phyloP scores from a whole-genome alignment of 2,888 invertebrate species.

The Silvanus unidentatus region DNA sequence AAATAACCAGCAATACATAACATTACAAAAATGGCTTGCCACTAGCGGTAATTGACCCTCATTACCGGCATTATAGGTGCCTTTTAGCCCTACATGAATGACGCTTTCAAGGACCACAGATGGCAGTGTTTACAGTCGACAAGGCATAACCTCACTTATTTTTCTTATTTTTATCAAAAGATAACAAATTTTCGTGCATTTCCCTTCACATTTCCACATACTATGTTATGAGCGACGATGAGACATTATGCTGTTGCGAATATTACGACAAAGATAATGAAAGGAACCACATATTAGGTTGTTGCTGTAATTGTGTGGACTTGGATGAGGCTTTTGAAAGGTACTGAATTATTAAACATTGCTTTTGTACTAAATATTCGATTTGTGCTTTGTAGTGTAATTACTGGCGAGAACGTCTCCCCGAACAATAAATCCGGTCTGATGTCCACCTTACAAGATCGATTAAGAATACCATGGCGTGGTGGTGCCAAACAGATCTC shows the following conservation, averaged over 20 bases:
- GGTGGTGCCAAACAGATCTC: conserved; percentile 54
- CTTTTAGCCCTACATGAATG: too few species aligned
- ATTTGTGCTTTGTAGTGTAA: conserved; percentile 40
- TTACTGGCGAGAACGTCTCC: conserved; percentile 40
- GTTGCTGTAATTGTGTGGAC: conserved; percentile 55
- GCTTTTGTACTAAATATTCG: conserved; percentile 8
- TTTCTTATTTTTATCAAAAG: too few species aligned
- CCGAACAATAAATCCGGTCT: conserved; percentile 37
- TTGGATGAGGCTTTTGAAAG: conserved; percentile 53
- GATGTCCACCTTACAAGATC: conserved; percentile 50
- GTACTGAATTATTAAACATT: conserved; percentile 32
- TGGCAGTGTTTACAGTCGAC: too few species aligned
- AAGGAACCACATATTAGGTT: conserved; percentile 51
- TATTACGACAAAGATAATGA: conserved; percentile 50
- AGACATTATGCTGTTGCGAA: conserved; percentile 55
- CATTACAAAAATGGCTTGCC: too few species aligned
- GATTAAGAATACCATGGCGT: conserved; percentile 54
- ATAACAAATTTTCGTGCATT: too few species aligned
- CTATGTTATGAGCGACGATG: conserved; percentile 20
- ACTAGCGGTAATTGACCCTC: too few species aligned
- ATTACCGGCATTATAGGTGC: too few species aligned
- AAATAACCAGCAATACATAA: too few species aligned
- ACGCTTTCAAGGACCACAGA: too few species aligned
- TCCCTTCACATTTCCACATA: too few species aligned
- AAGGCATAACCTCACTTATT: too few species aligned